Evolutionary conservation across 2,113 vertebrate species (phyloP), one percentile per base, ranked within the genome.

Genomic region (Podiceps cristatus): DNA sequence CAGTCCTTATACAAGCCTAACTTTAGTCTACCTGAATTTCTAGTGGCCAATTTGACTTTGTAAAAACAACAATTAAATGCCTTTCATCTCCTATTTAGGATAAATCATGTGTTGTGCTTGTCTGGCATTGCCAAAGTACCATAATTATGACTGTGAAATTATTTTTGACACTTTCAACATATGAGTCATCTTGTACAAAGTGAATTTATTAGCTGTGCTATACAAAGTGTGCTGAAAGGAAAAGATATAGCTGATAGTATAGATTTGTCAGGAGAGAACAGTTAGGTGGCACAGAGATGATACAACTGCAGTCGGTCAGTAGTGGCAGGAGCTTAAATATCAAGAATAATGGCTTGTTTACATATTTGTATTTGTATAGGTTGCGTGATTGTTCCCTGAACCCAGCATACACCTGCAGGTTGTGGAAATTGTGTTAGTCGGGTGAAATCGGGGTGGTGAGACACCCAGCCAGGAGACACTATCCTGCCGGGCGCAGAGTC

Each of bases 131-230:
- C 66, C 56, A 82, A 96, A 95, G 47, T 68, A 76, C 62, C 53
- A 33, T 93, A 87, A 95, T 97, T 95, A 95, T 40, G 40, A 89
- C 83, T 78, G 80, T 83, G 71, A 95, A 97, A 95, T 96, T 82
- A 89, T 86, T 94, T 93, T 83, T 97, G 96, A 95, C 94, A 95
- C 71, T 93, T 95, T 81, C 17, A 96, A 96, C 91, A 86, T 60
- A 89, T 73, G 58, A 93, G 42, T 79, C 66, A 82, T 86, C 40
- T 79, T 76, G 62, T 40, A 49, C 33, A 33, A 95, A 89, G 27
- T 66, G 18, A 69, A 93, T 96, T 95, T 97, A 87, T 88, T 84
- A 76, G 42, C 31, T 60, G n/a, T 75, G 44, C 4, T 85, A 42
- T 35, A 60, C 60, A 33, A 90, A 87, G 24, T 44, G 49, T 85